These are phyloP conservation scores for Paramormyrops hopkinsi DNA, from an alignment of 2,797 vertebrate genomes.

Conservation along the genomic window DNA sequence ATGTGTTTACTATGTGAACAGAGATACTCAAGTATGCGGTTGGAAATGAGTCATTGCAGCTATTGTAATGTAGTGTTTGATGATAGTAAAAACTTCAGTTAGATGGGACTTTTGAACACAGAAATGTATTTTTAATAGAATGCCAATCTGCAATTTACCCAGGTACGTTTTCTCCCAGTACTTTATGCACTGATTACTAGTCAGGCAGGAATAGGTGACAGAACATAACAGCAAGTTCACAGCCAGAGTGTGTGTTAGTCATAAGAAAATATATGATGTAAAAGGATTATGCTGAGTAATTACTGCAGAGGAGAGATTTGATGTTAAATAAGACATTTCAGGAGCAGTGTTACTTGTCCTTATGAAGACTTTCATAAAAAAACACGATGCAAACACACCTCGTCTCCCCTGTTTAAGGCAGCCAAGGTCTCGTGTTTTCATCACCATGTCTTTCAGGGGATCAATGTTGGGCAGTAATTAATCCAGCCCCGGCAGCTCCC, in stretches of 20 bases:
- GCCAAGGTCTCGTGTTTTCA: not conserved
- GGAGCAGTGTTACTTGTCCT: not conserved
- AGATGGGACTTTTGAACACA: not conserved
- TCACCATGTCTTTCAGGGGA: not conserved
- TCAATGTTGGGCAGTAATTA: not conserved
- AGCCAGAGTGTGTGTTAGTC: slow-evolving; percentile 2
- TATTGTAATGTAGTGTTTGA: not conserved
- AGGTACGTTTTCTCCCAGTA: not conserved
- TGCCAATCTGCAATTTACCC: not conserved
- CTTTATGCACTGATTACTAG: slow-evolving; percentile 2
- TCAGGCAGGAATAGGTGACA: slow-evolving; percentile 10
- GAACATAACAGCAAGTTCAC: slow-evolving; percentile 10
- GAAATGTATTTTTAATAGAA: not conserved
- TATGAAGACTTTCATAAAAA: not conserved
- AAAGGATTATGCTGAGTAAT: slow-evolving; percentile 3
- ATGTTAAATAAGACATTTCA: not conserved
- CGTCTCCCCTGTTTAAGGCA: not conserved
- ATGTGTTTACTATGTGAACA: not conserved
- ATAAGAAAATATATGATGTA: slow-evolving; percentile 4
- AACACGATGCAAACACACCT: not conserved
- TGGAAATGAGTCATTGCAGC: not conserved
- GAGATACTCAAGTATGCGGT: not conserved
- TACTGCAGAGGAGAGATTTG: not conserved
- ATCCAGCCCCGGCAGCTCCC: not conserved
- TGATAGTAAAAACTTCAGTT: not conserved